Conservation (phyloP, 1,140 invertebrate species). For the Drosophila ironensis region DNA sequence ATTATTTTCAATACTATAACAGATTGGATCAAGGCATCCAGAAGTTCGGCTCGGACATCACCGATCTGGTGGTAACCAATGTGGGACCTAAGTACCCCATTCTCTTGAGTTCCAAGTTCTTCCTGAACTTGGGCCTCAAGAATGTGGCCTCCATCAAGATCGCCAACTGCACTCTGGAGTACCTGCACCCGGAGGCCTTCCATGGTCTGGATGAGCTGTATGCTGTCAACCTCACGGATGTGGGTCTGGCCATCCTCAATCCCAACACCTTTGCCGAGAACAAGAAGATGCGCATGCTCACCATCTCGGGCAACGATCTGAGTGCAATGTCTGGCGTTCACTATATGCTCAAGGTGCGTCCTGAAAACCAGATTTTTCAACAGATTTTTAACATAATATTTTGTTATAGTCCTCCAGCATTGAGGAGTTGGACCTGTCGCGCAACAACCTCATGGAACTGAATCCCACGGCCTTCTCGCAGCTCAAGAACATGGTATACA, state of each 20-base stretch:
- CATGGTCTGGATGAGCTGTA: conserved; percentile 85
- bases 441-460: conserved; percentile 85
- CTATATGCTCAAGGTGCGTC: conserved; percentile 71
- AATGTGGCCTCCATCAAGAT: conserved; percentile 84
- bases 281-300: conserved; percentile 85
- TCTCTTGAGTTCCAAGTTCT: conserved; percentile 83
- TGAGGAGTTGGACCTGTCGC: conserved; percentile 86
- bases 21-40: conserved; percentile 84
- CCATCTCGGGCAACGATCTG: conserved; percentile 87
- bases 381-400: not conserved
- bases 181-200: conserved; percentile 85
- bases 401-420: conserved; percentile 83
- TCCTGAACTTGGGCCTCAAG: conserved; percentile 84
- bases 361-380: too few relatives aligned
- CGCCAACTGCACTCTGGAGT: conserved; percentile 84
- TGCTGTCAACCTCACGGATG: conserved; percentile 86
- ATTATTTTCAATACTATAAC: not conserved
- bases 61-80: conserved; percentile 85
- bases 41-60: conserved; percentile 84
- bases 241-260: conserved; percentile 85
- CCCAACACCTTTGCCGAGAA: conserved; percentile 87
- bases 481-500: conserved; percentile 85
- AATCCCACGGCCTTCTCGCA: conserved; percentile 85
- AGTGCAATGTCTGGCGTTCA: conserved; percentile 72
- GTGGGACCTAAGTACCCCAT: conserved; percentile 83